Evolutionary conservation across 2,113 vertebrate species (phyloP), one percentile per base, ranked within the genome.

Genomic region (Aptenodytes patagonicus): DNA sequence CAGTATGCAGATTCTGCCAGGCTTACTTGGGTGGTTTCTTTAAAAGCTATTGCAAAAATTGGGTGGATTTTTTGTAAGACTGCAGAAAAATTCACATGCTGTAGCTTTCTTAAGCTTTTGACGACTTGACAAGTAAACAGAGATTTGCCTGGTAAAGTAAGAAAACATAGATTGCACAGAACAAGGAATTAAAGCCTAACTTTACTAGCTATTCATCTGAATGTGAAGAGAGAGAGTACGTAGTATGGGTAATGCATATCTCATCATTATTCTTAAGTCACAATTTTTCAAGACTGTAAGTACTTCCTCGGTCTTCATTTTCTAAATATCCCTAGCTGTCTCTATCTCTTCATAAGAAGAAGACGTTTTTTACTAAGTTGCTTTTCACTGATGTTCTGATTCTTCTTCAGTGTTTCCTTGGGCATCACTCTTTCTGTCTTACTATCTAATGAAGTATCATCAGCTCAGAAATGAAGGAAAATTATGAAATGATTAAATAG

Each of bases 401-500:
- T 79, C 28, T 57, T 64, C 42, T 65, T 72, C 13, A 3, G 8
- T 70, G 34, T 89, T 86, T 92, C 17, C 34, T 70, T 61, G 79
- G 14, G 38, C 38, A 70, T 80, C 17, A 18, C 8, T 69, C 28
- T 57, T 88, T 88, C 40, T 81, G 17, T 4, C 7, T 83, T 90
- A 17, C 10, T 78, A 7, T 44, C 15, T 87, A 57, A 44, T 73
- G 70, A 83, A 55, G 21, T 10, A 44, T 42, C 15, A 49, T 28
- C 36, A 26, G 8, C 42, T 85, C 52, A 90, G 42, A 89, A 85
- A 79, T 42, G 13, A 68, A 84, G 16, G 26, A 62, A 85, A 85
- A 79, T 5, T 24, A 21, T 0, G 0, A 71, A 83, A 80, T 47
- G 1, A 49, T 80, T 69, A 65, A 76, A 83, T 40, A 46, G 9